These are phyloP conservation scores for Graphium colonna DNA, from an alignment of 2,888 invertebrate species.

Conservation along the genomic window DNA sequence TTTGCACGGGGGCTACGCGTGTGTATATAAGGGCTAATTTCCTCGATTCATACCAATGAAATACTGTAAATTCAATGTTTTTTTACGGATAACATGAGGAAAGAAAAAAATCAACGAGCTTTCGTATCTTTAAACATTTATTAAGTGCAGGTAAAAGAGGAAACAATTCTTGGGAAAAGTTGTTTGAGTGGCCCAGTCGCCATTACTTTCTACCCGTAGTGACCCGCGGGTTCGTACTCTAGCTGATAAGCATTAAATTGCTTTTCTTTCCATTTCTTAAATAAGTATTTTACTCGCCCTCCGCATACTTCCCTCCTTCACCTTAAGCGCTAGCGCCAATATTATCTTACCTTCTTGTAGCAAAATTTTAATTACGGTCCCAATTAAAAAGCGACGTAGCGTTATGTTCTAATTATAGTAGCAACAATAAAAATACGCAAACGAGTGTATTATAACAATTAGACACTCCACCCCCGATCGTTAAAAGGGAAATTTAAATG, in stretches of 20 bases:
- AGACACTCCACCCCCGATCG: conserved; percentile 74
- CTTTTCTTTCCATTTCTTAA: conserved; percentile 75
- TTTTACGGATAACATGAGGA: too few relatives aligned
- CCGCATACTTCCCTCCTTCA: conserved; percentile 32
- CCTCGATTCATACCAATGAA: too few relatives aligned
- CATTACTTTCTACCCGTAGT: conserved; percentile 54
- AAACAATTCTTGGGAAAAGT: conserved; percentile 32
- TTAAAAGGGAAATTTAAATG: conserved; percentile 70
- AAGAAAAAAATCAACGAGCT: conserved; percentile 2
- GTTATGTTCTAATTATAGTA: conserved; percentile 79
- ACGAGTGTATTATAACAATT: conserved; percentile 80
- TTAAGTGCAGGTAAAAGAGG: conserved; percentile 20
- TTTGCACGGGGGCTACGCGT: conserved; percentile 26
- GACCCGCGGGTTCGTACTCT: conserved; percentile 58
- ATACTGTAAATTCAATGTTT: too few relatives aligned
- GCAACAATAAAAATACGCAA: conserved; percentile 79
- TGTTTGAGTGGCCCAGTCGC: conserved; percentile 42
- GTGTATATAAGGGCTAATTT: not conserved
- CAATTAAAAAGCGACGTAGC: conserved; percentile 66
- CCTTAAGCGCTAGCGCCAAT: conserved; percentile 54
- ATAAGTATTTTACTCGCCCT: conserved; percentile 49
- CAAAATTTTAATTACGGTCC: conserved; percentile 73
- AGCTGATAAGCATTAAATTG: conserved; percentile 74
- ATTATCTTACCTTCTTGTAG: conserved; percentile 60
- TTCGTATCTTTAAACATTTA: conserved; percentile 21